Conservation (phyloP, 23 tunicate genomes). For the Ascidia mentula region DNA sequence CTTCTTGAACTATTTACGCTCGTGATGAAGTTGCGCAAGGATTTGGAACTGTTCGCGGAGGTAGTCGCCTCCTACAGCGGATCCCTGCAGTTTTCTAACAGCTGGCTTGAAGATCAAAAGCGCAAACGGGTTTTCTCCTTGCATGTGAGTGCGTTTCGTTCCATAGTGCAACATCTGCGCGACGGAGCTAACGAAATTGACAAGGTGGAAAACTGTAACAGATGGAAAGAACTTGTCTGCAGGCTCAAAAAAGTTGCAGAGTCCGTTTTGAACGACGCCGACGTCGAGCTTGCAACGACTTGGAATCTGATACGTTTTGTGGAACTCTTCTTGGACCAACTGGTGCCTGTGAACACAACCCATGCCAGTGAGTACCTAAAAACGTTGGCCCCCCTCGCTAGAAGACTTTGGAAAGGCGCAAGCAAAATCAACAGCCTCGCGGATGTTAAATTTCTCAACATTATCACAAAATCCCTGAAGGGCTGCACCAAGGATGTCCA, state of each 20-base stretch:
- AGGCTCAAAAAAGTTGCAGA: constrained; percentile 34
- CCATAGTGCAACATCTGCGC: constrained; percentile 21
- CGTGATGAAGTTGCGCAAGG: constrained; percentile 8
- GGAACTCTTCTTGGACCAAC: constrained; percentile 50
- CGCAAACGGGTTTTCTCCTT: background rate
- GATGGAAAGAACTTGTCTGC: constrained; percentile 35
- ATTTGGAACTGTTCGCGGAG: constrained; percentile 24
- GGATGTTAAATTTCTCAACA: constrained; percentile 30
- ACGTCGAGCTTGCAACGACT: background rate
- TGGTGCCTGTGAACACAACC: constrained; percentile 37
- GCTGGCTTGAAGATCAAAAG: constrained; percentile 36
- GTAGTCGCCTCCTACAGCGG: constrained; percentile 28
- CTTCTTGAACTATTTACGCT: constrained; percentile 38
- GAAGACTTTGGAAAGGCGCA: constrained; percentile 37
- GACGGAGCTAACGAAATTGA: constrained; percentile 25
- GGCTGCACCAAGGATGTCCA: constrained; percentile 31
- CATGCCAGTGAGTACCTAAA: constrained; percentile 31
- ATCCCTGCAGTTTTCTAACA: constrained; percentile 1
- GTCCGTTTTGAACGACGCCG: background rate
- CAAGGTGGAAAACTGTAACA: constrained; percentile 23
- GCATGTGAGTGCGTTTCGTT: constrained; percentile 34
- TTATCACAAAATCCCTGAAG: constrained; percentile 33
- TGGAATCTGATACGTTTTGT: constrained; percentile 58
- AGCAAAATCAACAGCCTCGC: background rate
- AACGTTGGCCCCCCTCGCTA: constrained; percentile 40